Percentiles rank a stretch among this genome's conserved stretches.
Conservation (phyloP, 2,113 vertebrate species). For the Ramphastos sulfuratus region DNA sequence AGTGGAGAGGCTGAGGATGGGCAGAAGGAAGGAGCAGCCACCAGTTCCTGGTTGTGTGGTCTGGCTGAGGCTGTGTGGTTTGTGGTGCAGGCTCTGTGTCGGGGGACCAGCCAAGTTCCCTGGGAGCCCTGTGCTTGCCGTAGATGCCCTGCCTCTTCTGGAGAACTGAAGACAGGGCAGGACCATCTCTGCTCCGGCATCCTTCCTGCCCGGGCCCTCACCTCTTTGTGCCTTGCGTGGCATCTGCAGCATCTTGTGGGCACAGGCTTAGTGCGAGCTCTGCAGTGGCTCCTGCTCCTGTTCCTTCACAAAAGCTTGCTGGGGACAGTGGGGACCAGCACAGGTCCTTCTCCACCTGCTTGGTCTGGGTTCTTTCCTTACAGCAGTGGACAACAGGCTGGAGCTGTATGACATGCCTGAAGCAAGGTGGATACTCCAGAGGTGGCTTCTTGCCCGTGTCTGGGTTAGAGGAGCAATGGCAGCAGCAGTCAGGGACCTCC, state of each 20-base stretch:
- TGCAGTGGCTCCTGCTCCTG: not conserved
- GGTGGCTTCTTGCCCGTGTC: not conserved
- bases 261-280: rapidly evolving
- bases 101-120: rapidly evolving
- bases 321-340: not conserved
- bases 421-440: not conserved
- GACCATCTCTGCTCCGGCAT: not conserved
- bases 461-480: not conserved
- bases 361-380: not conserved
- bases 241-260: not conserved
- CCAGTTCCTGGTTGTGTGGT: not conserved
- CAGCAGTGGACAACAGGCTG: rapidly evolving
- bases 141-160: not conserved
- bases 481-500: not conserved
- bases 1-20: rapidly evolving
- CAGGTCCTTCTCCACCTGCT: not conserved
- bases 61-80: not conserved
- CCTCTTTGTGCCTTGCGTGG: not conserved
- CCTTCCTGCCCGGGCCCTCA: not conserved
- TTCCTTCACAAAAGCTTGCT: not conserved
- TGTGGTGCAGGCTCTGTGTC: rapidly evolving
- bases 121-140: not conserved
- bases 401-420: rapidly evolving
- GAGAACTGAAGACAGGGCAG: not conserved
- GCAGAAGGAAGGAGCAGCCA: not conserved